Evolutionary conservation across 30 jellyfish, hydroid and myxozoan genomes (phyloP).

Genomic region (Clytia hemisphaerica): DNA sequence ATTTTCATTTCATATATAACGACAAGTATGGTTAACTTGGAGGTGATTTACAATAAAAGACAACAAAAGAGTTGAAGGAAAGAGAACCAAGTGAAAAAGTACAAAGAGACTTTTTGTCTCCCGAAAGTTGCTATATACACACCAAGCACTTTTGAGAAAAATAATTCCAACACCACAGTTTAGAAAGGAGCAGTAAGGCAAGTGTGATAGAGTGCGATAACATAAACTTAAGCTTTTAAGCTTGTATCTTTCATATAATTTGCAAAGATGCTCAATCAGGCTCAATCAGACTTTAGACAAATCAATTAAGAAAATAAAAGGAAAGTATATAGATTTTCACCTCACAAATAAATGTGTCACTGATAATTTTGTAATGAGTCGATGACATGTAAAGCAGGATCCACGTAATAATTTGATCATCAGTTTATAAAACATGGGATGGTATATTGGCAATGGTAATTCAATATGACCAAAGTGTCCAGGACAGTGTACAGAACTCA

Average conservation of each 20-base stretch:
- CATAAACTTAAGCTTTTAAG: not conserved
- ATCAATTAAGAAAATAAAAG: not conserved
- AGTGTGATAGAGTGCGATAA: not conserved
- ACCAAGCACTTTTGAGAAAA: not conserved
- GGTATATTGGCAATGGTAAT: slow-evolving; percentile 91
- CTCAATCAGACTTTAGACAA: not conserved
- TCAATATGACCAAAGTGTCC: slow-evolving; percentile 96
- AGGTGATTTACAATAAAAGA: too few species aligned
- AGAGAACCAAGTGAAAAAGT: too few species aligned
- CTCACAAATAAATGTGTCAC: slow-evolving; percentile 38
- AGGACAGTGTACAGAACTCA: slow-evolving; percentile 70
- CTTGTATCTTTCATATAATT: not conserved
- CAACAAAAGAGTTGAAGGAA: too few species aligned
- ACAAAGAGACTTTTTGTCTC: too few species aligned
- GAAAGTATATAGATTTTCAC: slow-evolving; percentile 46
- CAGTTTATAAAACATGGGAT: slow-evolving; percentile 75
- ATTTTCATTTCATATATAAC: too few species aligned
- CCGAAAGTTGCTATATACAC: too few species aligned
- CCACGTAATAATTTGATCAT: slow-evolving; percentile 59
- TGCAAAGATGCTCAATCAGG: not conserved
- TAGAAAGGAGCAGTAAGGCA: not conserved
- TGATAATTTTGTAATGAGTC: slow-evolving; percentile 47
- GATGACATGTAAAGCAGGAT: slow-evolving; percentile 80
- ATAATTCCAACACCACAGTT: not conserved
- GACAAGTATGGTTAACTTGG: too few species aligned